Evolutionary conservation across 2,113 vertebrate genomes (phyloP).

Genomic region (Cyrtonyx montezumae): DNA sequence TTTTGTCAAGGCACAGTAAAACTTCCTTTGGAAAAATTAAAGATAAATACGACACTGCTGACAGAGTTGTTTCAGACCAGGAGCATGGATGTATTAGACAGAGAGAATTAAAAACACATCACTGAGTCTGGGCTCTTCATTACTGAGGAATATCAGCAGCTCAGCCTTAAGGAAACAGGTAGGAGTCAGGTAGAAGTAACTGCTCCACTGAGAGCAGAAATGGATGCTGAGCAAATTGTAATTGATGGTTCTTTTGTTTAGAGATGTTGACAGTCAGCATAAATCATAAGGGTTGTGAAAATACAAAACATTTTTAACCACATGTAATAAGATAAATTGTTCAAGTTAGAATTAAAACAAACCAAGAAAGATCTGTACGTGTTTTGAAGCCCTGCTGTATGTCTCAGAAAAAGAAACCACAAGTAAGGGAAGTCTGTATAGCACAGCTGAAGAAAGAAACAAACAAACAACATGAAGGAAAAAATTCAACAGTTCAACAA

Average conservation of each 20-base stretch:
- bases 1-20: neutral
- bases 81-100: neutral
- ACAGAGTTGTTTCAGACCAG: neutral
- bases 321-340: neutral
- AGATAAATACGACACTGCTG: neutral
- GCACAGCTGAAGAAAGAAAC: neutral
- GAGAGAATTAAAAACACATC: neutral
- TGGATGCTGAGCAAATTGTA: neutral
- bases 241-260: neutral
- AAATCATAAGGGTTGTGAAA: neutral
- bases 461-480: neutral
- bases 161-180: neutral
- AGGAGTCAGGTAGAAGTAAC: neutral
- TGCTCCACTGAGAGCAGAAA: constrained; percentile 17
- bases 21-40: constrained; percentile 3
- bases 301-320: neutral
- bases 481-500: neutral
- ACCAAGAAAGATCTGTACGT: neutral
- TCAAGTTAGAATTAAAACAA: neutral
- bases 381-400: neutral
- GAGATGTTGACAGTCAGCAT: neutral
- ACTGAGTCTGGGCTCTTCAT: neutral
- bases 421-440: neutral
- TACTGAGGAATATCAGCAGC: neutral
- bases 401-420: neutral